Percentiles rank a stretch among this genome's conserved stretches.
phyloP scores from a whole-genome alignment of 2,888 invertebrate genomes.

The Apamea epomidion region DNA sequence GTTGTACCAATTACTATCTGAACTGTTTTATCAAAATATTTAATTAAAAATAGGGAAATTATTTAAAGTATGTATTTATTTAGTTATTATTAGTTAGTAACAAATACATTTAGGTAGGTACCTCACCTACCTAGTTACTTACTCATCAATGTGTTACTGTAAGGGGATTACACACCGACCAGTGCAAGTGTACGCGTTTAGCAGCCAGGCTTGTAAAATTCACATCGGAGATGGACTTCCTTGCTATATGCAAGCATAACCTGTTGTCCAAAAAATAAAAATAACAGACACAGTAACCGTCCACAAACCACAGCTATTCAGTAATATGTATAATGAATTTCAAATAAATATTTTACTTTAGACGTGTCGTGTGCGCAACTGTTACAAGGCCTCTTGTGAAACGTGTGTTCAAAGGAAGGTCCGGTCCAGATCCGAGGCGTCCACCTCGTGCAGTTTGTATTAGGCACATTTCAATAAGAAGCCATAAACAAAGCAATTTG shows the following conservation, averaged over 20 bases:
- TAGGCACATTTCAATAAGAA: constrained; percentile 76
- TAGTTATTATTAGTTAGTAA: constrained; percentile 18
- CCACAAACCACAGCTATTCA: constrained; percentile 12
- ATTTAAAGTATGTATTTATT: constrained; percentile 3
- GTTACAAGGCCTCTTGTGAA: constrained; percentile 53
- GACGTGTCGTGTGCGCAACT: constrained; percentile 20
- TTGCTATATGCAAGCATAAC: background rate
- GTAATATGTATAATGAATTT: constrained; percentile 24
- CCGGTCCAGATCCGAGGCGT: constrained; percentile 51
- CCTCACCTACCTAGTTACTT: background rate
- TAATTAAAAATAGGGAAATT: constrained; percentile 47
- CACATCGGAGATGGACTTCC: background rate
- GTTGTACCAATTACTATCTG: constrained; percentile 43
- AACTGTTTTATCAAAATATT: constrained; percentile 51
- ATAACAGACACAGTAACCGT: background rate
- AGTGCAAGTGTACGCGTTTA: background rate
- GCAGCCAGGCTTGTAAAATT: background rate
- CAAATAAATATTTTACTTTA: constrained; percentile 26
- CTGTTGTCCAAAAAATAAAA: background rate
- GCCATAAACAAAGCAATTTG: constrained; percentile 82
- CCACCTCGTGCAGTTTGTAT: constrained; percentile 61
- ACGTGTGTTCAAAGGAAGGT: constrained; percentile 47
- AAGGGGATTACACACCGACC: background rate
- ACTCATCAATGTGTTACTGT: background rate
- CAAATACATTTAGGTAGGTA: background rate